Evolutionary conservation across 35 echinoderm and acorn worm genomes (phyloP).

Genomic region (Strongylocentrotus purpuratus): DNA sequence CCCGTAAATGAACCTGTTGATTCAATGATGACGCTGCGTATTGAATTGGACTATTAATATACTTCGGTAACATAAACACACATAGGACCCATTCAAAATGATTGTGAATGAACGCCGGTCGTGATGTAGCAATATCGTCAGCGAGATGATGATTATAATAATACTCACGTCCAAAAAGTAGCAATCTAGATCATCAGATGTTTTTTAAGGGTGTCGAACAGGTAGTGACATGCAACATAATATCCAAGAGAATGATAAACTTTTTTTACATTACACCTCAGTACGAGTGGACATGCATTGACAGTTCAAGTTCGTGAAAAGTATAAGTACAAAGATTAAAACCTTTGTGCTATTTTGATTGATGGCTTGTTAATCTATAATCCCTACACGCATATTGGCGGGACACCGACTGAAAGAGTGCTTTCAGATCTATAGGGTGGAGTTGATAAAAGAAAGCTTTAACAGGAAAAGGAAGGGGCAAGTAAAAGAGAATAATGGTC

Average conservation of each 20-base stretch:
- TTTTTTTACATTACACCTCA: neutral
- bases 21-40: too few species aligned
- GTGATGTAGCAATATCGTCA: too few species aligned
- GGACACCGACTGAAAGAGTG: neutral
- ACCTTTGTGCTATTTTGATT: neutral
- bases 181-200: neutral
- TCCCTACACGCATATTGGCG: neutral
- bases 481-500: neutral
- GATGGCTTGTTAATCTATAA: neutral
- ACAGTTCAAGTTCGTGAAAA: neutral
- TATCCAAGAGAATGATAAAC: neutral
- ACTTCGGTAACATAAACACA: too few species aligned
- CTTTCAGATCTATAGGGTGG: neutral
- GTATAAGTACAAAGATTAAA: neutral
- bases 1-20: too few species aligned
- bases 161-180: neutral
- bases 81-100: too few species aligned
- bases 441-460: neutral
- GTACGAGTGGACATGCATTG: too few species aligned
- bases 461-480: neutral
- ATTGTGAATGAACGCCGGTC: too few species aligned
- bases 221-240: neutral
- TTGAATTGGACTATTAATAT: too few species aligned
- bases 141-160: too few species aligned
- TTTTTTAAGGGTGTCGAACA: too few species aligned